phyloP scores from a whole-genome alignment of 2,888 invertebrate genomes.

The Taphrorychus bicolor region DNA sequence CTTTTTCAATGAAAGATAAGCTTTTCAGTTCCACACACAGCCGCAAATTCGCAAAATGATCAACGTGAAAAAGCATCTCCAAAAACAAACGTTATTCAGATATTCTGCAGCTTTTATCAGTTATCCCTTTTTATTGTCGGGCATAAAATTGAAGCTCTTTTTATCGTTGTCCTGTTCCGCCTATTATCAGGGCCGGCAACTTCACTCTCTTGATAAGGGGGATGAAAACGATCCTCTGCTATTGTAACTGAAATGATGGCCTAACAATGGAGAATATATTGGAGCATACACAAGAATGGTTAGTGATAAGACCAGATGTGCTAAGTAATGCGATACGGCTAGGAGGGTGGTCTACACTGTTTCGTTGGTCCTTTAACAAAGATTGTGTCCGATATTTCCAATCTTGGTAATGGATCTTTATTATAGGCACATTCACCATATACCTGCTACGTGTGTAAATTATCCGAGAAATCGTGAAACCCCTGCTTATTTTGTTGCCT shows the following conservation, averaged over 20 bases:
- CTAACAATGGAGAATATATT: constrained; percentile 9
- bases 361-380: background rate
- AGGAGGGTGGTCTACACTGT: background rate
- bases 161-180: constrained; percentile 10
- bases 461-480: too few relatives aligned
- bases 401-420: background rate
- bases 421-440: too few relatives aligned
- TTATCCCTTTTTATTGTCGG: constrained; percentile 11
- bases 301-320: constrained; percentile 3
- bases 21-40: too few relatives aligned
- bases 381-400: background rate
- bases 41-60: too few relatives aligned
- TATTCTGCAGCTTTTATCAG: constrained; percentile 5
- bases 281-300: constrained; percentile 7
- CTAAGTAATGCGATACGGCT: constrained; percentile 1
- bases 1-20: too few relatives aligned
- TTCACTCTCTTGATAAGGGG: constrained; percentile 9
- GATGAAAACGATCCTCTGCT: constrained; percentile 14
- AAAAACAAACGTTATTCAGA: background rate
- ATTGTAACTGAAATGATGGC: constrained; percentile 13
- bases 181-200: constrained; percentile 4
- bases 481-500: too few relatives aligned
- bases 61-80: background rate
- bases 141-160: constrained; percentile 11
- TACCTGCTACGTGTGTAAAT: too few relatives aligned